Percentiles rank a stretch among this genome's conserved stretches.
Conservation (phyloP, 2,113 vertebrate species). For the Ictidomys tridecemlineatus region DNA sequence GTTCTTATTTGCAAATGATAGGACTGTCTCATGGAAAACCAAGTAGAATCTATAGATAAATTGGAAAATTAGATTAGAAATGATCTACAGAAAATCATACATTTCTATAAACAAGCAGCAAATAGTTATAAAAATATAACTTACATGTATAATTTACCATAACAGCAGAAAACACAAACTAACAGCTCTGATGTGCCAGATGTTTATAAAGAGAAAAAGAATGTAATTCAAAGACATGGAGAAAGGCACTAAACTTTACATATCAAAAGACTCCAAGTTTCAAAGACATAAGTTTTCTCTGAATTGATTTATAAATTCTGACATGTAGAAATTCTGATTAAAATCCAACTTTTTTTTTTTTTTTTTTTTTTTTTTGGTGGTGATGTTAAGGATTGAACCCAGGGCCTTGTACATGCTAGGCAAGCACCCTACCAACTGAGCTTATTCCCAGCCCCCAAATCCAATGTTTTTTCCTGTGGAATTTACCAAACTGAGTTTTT, state of each 20-base stretch:
- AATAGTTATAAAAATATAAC: not conserved
- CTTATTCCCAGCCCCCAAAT: not conserved
- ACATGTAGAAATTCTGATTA: not conserved
- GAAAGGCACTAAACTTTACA: not conserved
- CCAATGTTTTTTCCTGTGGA: not conserved
- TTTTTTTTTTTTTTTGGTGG: no score
- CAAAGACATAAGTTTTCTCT: not conserved
- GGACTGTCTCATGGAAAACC: not conserved
- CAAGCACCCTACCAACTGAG: no score
- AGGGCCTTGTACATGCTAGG: no score
- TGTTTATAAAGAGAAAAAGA: not conserved
- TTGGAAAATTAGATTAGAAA: not conserved
- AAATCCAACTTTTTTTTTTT: no score
- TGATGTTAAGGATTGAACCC: no score
- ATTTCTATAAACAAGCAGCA: not conserved
- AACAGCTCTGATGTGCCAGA: not conserved
- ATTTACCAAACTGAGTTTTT: not conserved
- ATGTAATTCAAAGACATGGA: not conserved
- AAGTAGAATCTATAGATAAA: not conserved
- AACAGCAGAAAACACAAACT: not conserved
- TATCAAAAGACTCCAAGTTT: not conserved
- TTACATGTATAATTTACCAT: not conserved
- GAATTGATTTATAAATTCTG: conserved; percentile 2
- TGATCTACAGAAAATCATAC: not conserved
- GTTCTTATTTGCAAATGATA: not conserved